Evolutionary conservation across 2,113 vertebrate species (phyloP).

Genomic region (Clarias macrocephalus): DNA sequence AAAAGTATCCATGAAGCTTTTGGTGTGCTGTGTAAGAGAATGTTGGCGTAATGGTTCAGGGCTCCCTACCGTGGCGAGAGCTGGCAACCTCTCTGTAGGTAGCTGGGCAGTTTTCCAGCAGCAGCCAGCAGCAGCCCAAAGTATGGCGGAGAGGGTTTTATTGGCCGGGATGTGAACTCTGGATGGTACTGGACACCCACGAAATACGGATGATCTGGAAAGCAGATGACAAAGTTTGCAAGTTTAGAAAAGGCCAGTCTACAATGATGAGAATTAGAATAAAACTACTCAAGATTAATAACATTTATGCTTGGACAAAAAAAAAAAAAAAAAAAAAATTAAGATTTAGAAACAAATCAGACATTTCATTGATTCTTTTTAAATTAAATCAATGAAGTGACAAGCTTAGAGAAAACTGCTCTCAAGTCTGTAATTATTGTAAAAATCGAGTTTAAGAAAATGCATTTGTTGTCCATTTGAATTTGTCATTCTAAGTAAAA

Average conservation of each 20-base stretch:
- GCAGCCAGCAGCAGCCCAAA: conserved; percentile 88
- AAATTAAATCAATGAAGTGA: not conserved
- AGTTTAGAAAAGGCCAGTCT: not conserved
- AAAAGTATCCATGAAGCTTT: not conserved
- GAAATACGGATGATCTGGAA: conserved; percentile 90
- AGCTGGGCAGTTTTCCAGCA: conserved; percentile 84
- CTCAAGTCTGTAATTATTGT: too few species aligned
- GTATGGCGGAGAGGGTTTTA: conserved; percentile 93
- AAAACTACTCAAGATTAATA: too few species aligned
- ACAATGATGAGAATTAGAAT: not conserved
- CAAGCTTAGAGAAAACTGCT: not conserved
- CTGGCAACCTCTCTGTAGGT: conserved; percentile 87
- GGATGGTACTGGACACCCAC: conserved; percentile 96
- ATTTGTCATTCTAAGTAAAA: not conserved
- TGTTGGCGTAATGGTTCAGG: not conserved
- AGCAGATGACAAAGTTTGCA: not conserved
- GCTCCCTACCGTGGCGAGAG: conserved; percentile 84
- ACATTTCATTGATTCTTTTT: too few species aligned
- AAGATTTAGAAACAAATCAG: not conserved
- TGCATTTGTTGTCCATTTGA: not conserved
- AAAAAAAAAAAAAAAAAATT: not conserved
- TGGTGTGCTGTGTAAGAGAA: not conserved
- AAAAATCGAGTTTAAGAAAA: too few species aligned
- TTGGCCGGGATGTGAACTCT: conserved; percentile 93
- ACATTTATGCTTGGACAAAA: not conserved